Evolutionary conservation across 2,113 vertebrate genomes (phyloP).

Genomic region (Dipodomys merriami): DNA sequence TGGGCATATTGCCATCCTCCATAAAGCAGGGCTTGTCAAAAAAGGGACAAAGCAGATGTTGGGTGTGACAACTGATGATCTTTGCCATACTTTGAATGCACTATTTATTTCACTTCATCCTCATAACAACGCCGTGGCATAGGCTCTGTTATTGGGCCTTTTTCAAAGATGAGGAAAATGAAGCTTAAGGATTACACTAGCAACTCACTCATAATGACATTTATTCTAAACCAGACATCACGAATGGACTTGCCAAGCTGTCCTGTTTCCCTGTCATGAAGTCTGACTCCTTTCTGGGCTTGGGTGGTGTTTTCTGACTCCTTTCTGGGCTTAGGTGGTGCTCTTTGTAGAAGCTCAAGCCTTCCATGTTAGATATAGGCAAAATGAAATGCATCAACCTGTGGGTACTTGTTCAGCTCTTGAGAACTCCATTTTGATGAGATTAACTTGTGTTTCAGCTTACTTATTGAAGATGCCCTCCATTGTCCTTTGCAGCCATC

Average conservation of each 20-base stretch:
- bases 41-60: background rate
- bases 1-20: background rate
- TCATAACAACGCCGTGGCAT: background rate
- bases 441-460: background rate
- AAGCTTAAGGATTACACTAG: conserved; percentile 27
- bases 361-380: background rate
- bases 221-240: background rate
- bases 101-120: conserved; percentile 21
- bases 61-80: background rate
- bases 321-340: background rate
- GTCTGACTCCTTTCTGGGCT: background rate
- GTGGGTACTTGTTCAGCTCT: background rate
- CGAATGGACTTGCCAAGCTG: background rate
- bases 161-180: conserved; percentile 38
- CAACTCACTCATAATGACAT: background rate
- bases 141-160: background rate
- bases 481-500: background rate
- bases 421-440: background rate
- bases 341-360: background rate
- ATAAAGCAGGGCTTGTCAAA: background rate
- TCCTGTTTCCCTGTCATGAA: background rate
- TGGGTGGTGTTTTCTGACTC: background rate
- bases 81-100: background rate
- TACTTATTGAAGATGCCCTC: background rate
- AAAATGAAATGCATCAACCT: too few relatives aligned